Conservation (phyloP, 2,888 invertebrate species). For the Coremacera marginata region DNA sequence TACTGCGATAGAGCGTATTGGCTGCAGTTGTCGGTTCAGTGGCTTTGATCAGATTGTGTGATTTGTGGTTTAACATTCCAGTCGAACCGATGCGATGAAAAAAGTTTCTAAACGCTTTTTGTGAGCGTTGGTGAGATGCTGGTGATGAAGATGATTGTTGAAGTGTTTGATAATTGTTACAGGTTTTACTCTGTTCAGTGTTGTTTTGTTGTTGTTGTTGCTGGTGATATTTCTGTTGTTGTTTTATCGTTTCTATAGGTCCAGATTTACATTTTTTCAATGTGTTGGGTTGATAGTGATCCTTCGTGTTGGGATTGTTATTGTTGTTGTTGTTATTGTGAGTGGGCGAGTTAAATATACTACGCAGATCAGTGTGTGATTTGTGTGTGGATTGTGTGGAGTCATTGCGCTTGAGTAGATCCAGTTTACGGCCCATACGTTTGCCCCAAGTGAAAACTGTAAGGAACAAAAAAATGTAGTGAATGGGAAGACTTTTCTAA, state of each 20-base stretch:
- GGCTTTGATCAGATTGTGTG: conserved; percentile 65
- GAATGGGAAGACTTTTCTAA: too few species aligned
- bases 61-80: conserved; percentile 76
- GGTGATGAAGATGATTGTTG: conserved; percentile 43
- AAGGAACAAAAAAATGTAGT: conserved; percentile 47
- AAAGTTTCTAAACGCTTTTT: conserved; percentile 78
- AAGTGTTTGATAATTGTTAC: conserved; percentile 40
- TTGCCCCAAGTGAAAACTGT: conserved; percentile 82
- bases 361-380: conserved; percentile 69
- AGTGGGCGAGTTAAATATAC: conserved; percentile 68
- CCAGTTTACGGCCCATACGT: conserved; percentile 82
- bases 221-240: conserved; percentile 55
- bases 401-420: conserved; percentile 78
- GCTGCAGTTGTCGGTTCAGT: conserved; percentile 60
- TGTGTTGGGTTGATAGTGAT: conserved; percentile 56
- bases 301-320: conserved; percentile 42
- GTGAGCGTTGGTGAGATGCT: conserved; percentile 56
- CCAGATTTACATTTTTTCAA: conserved; percentile 72
- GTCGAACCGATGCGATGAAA: conserved; percentile 83
- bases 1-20: conserved; percentile 76
- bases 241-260: conserved; percentile 72
- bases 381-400: conserved; percentile 66
- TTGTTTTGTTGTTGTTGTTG: conserved; percentile 46
- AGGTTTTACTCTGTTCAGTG: conserved; percentile 3
- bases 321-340: conserved; percentile 50